Evolutionary conservation across 1,140 invertebrate species (phyloP).

Genomic region (Drosophila obscura): DNA sequence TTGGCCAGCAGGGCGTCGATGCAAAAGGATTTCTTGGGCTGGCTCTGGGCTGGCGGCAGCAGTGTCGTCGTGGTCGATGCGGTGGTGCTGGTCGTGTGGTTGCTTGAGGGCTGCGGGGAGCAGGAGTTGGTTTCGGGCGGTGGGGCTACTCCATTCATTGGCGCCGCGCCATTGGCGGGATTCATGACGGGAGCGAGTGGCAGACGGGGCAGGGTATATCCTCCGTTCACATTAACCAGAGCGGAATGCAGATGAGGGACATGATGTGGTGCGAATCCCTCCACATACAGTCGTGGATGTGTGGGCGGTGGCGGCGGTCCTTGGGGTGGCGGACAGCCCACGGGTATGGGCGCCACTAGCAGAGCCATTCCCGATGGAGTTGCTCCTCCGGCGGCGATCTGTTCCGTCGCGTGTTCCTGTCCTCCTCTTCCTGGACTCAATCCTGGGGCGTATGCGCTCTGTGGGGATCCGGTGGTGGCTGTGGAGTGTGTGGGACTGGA

Average conservation of each 20-base stretch:
- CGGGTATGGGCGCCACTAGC: slow-evolving; percentile 66
- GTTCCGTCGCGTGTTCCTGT: slow-evolving; percentile 16
- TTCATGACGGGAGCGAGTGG: slow-evolving; percentile 65
- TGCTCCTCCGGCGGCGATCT: slow-evolving; percentile 23
- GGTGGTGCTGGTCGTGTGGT: slow-evolving; percentile 37
- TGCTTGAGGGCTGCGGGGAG: slow-evolving; percentile 25
- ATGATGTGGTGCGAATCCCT: slow-evolving; percentile 59
- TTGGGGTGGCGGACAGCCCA: slow-evolving; percentile 42
- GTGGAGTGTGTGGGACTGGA: slow-evolving; percentile 66
- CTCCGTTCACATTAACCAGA: slow-evolving; percentile 22
- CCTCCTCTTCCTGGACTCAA: slow-evolving; percentile 46
- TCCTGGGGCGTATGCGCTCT: slow-evolving; percentile 51
- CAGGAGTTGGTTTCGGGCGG: slow-evolving; percentile 2
- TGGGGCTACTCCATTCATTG: slow-evolving; percentile 16
- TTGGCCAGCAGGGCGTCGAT: slow-evolving; percentile 87
- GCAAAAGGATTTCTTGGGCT: slow-evolving; percentile 87
- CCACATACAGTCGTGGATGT: slow-evolving; percentile 66
- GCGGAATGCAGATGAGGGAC: slow-evolving; percentile 51
- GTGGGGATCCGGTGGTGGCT: slow-evolving; percentile 68
- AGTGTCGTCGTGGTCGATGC: slow-evolving; percentile 41
- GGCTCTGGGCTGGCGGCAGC: slow-evolving; percentile 58
- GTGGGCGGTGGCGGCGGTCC: slow-evolving; percentile 31
- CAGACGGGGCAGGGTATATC: slow-evolving; percentile 68
- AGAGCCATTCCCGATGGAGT: slow-evolving; percentile 54
- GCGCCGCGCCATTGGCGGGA: slow-evolving; percentile 39